Conservation (phyloP, 2,888 invertebrate species). For the Cotesia congregata region DNA sequence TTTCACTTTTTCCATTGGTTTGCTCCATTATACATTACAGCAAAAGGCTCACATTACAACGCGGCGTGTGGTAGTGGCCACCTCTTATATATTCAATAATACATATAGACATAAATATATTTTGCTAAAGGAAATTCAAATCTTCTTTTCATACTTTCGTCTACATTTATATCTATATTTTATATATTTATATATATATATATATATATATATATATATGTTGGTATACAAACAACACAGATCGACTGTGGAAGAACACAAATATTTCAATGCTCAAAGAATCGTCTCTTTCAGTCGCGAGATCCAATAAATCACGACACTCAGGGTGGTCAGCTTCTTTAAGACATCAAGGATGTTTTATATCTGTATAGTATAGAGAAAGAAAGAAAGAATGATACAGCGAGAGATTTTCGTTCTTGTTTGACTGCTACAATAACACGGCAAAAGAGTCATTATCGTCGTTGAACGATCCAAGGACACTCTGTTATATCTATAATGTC, state of each 20-base stretch:
- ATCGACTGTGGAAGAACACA: constrained; percentile 45
- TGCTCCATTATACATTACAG: constrained; percentile 56
- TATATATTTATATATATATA: background rate
- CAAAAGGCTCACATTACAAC: constrained; percentile 46
- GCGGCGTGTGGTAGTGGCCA: constrained; percentile 50
- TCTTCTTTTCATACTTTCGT: constrained; percentile 7
- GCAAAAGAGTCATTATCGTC: constrained; percentile 46
- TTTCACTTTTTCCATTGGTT: constrained; percentile 65
- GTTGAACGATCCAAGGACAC: constrained; percentile 29
- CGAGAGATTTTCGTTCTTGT: constrained; percentile 33
- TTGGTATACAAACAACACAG: constrained; percentile 24
- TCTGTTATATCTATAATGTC: constrained; percentile 8
- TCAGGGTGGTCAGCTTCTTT: constrained; percentile 60
- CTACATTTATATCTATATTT: constrained; percentile 17
- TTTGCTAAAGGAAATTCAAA: constrained; percentile 13
- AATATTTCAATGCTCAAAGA: constrained; percentile 60
- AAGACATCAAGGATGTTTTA: constrained; percentile 27
- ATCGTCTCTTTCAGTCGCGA: constrained; percentile 56
- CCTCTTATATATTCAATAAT: constrained; percentile 48
- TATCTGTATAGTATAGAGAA: constrained; percentile 31
- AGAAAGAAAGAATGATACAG: constrained; percentile 34
- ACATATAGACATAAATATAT: constrained; percentile 2
- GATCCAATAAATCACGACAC: constrained; percentile 61
- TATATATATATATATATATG: constrained; percentile 12
- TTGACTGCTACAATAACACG: constrained; percentile 28